Base-by-base conservation (phyloP, 1,140 invertebrate species). In the Drosophila burlai region DNA sequence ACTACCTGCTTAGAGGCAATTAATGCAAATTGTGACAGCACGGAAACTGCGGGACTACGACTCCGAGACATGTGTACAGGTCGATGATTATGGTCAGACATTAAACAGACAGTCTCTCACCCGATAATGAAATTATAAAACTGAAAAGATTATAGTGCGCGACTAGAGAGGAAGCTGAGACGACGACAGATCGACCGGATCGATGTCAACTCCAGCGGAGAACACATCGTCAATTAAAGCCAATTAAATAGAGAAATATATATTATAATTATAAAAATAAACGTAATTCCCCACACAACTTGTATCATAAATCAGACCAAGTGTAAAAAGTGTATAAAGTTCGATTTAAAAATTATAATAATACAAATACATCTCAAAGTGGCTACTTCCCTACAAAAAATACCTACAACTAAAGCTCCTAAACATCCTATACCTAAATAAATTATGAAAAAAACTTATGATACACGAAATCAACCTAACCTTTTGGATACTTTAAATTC, bases 1-100 rank as follows among this genome's bases (percentile, higher is more conserved):
- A 90, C 84, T 90, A 83, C 85, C 81, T 90, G 69, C 85, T 90
- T 90, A 90, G 81, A 58, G 67, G 72, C 81, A 90, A 90, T 90
- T 90, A 90, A 90, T 90, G 85, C 85, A 91, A 90, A 90, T 90
- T 90, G 85, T 89, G 85, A 90, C 85, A 89, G 81, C 84, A 66
- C 68, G 73, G 78, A 71, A 83, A 83, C 47, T 89, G 83, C 81
- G 83, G 89, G 73, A 75, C 54, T 26, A 71, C 54, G n/a, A 63
- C 54, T 29, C 54, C 38, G 65, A 54, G 63, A 78, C 4, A 16
- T 82, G 76, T 86, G 83, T 68, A 79, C 75, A 80, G 71, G 72
- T 69, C 61, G 81, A 81, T 89, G 74, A 90, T 89, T 89, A 89
- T 87, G 85, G 65, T 66, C 84, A 84, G 77, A 83, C 81, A 87